Conservation (phyloP, 2,888 invertebrate species). For the Cylindroiulus punctatus region DNA sequence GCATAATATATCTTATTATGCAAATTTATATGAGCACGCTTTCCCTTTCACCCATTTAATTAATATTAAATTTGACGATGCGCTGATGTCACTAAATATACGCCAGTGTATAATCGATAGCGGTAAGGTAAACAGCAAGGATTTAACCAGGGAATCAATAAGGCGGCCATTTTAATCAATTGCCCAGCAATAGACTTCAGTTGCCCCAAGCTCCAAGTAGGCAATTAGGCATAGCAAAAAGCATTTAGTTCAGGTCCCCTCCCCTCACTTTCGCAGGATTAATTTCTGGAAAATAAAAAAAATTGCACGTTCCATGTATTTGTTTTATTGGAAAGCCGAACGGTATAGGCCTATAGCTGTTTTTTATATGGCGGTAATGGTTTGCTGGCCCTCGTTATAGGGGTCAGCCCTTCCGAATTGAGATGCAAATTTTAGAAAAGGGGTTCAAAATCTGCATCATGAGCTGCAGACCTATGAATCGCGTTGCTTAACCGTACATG, state of each 20-base stretch:
- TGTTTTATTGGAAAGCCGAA: too few species aligned
- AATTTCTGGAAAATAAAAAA: background rate
- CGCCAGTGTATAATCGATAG: background rate
- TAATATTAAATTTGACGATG: conserved; percentile 32
- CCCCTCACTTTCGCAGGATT: background rate
- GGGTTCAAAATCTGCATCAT: too few species aligned
- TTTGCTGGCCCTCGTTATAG: too few species aligned
- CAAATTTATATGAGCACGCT: conserved; percentile 24
- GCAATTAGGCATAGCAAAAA: background rate
- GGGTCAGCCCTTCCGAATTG: too few species aligned
- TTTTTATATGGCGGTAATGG: too few species aligned
- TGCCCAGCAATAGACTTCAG: background rate
- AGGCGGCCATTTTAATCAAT: background rate
- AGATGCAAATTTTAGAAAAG: too few species aligned
- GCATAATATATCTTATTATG: conserved; percentile 32
- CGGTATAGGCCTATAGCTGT: too few species aligned
- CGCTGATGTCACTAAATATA: conserved; percentile 32
- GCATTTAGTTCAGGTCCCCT: background rate
- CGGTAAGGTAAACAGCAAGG: conserved; percentile 19
- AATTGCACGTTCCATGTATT: too few species aligned
- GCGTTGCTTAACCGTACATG: too few species aligned
- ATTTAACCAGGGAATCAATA: conserved; percentile 19
- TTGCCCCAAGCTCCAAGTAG: background rate
- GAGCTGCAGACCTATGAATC: too few species aligned
- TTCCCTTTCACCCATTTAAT: conserved; percentile 31